Evolutionary conservation across 2,888 invertebrate species (phyloP).

Genomic region (Entomobrya proxima): DNA sequence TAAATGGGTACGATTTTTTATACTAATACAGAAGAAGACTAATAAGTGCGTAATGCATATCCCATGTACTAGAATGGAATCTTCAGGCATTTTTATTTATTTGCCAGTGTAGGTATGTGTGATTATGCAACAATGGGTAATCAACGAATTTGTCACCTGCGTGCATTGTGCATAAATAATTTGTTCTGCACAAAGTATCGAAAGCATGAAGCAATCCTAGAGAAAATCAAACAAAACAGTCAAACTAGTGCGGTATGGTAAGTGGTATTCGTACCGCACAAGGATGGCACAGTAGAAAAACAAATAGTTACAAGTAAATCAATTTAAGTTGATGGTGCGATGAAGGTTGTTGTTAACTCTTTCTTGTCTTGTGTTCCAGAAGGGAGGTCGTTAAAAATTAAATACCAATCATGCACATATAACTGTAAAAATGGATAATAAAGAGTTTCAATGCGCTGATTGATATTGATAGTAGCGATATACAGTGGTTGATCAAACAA

Average conservation of each 20-base stretch:
- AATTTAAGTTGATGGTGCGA: neutral
- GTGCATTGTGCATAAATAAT: constrained; percentile 13
- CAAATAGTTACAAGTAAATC: neutral
- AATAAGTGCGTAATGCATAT: neutral
- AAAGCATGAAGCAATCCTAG: neutral
- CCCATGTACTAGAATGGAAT: neutral
- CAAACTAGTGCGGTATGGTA: neutral
- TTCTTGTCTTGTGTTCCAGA: constrained; percentile 26
- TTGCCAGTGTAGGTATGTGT: constrained; percentile 17
- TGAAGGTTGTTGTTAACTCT: constrained; percentile 16
- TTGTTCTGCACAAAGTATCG: neutral
- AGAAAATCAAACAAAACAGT: neutral
- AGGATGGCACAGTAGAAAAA: neutral
- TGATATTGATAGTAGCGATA: too few species aligned
- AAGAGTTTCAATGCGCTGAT: too few species aligned
- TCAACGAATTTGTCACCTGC: constrained; percentile 53
- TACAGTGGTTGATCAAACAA: too few species aligned
- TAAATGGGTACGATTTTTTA: constrained; percentile 22
- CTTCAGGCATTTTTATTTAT: constrained; percentile 9
- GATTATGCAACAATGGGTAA: constrained; percentile 45
- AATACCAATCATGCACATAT: neutral
- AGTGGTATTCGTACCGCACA: neutral
- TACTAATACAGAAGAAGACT: neutral
- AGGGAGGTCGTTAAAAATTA: neutral
- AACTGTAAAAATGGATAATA: neutral